A percentile compares a stretch with the other conserved stretches of the same genome.
These are phyloP conservation scores for Oligia fasciuncula DNA, from an alignment of 2,888 invertebrate genomes.

Conservation along the genomic window DNA sequence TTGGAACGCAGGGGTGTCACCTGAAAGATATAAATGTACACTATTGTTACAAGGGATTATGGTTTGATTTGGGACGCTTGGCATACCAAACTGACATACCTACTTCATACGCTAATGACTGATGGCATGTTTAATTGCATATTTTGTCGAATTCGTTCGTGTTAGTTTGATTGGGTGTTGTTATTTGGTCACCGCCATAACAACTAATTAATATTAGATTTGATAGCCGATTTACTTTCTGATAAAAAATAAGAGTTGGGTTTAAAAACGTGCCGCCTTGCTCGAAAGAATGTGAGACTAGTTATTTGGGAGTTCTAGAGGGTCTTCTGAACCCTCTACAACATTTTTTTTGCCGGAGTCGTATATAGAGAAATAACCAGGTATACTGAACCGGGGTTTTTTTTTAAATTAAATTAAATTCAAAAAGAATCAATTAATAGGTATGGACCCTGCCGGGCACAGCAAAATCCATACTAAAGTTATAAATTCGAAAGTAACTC, in stretches of 20 bases:
- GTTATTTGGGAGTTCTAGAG: neutral
- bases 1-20: constrained; percentile 37
- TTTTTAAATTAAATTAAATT: no score
- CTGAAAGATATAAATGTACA: constrained; percentile 17
- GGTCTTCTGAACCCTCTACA: neutral
- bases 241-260: neutral
- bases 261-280: neutral
- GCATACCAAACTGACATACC: neutral
- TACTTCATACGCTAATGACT: neutral
- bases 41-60: neutral
- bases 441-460: no score
- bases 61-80: constrained; percentile 32
- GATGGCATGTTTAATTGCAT: constrained; percentile 8
- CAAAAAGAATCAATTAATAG: no score
- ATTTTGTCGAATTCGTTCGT: neutral
- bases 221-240: neutral
- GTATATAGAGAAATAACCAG: neutral
- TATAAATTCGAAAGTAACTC: no score
- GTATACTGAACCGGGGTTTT: neutral
- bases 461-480: no score
- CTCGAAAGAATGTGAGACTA: neutral
- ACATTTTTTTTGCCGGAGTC: neutral
- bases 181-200: neutral
- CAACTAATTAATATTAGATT: neutral
- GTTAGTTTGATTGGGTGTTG: neutral